Base-by-base conservation (phyloP, 2,113 vertebrate genomes). In the Seriola aureovittata region DNA sequence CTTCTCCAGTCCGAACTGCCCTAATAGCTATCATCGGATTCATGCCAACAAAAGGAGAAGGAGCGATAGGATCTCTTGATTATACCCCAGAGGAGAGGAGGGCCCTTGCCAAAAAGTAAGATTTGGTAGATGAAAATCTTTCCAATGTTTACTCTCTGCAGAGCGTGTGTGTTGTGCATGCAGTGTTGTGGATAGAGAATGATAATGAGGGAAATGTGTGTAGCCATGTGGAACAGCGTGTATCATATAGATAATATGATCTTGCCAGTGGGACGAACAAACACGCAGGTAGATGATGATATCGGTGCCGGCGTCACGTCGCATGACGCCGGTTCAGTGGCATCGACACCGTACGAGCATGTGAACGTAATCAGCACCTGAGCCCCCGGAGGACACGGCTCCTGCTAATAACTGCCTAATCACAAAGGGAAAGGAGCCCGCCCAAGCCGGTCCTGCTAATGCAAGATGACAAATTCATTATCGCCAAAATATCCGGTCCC, bases 11-110 rank as follows among this genome's bases (percentile, higher is more conserved):
- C 83, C 96, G 98, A 89, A 99, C 98, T 11, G 98, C 98, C 46
- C 95, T 99, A 65, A 95, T 99, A 90, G 98, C 98, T 65, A 99
- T 99, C 81, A 99, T 99, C 78, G 98, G 98, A 91, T 99, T 99
- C 95, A 99, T 99, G 98, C 98, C 98, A 81, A 99, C 98, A 44
- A 99, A 98, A 96, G 98, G 98, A 89, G 98, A 99, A 87, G 98
- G 98, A 73, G 98, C 98, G 63, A 99, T 99, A 89, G 98, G 98
- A 93, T 99, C 98, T 91, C 95, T 99, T 4, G 98, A 99, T 95
- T 99, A 99, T 54, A 99, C 98, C 38, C 97, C 98, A 19, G 98
- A 99, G 74, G 98, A 99, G 91, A 97, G 98, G 91, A 96, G 93
- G 95, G 92, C 97, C 13, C 97, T 99, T 59, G 98, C 98, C 89